These are phyloP conservation scores for Oplegnathus fasciatus DNA, from an alignment of 2,113 vertebrate species.

Conservation along the genomic window DNA sequence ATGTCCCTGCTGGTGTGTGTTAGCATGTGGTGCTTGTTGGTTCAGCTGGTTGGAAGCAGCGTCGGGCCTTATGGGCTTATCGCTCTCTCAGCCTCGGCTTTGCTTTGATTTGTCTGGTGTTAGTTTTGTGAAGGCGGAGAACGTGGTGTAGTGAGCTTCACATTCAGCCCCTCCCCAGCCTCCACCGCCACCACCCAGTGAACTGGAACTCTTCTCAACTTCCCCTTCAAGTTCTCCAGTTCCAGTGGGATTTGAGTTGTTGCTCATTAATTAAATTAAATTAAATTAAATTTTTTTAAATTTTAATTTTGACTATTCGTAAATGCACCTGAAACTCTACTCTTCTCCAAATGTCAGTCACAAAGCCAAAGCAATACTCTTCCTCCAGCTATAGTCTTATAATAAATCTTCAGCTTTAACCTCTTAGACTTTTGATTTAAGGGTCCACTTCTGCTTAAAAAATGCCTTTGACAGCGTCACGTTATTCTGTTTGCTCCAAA, in stretches of 20 bases:
- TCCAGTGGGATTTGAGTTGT: slow-evolving; percentile 10
- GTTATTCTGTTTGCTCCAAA: not conserved
- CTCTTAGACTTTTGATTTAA: not conserved
- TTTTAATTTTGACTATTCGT: not conserved
- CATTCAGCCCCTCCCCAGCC: slow-evolving; percentile 5
- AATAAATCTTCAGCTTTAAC: not conserved
- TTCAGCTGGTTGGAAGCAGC: slow-evolving; percentile 18
- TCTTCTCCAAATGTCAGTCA: too few species aligned
- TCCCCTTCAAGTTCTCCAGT: not conserved
- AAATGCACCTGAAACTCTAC: too few species aligned
- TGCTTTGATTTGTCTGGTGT: not conserved
- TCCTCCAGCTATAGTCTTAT: not conserved
- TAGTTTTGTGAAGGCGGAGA: slow-evolving; percentile 12
- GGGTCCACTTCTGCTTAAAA: not conserved
- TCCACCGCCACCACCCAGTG: not conserved
- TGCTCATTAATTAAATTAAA: slow-evolving; percentile 28
- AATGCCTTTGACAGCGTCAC: too few species aligned
- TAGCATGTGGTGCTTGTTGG: not conserved
- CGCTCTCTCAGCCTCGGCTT: slow-evolving; percentile 15
- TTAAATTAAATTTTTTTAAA: too few species aligned
- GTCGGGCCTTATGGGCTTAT: slow-evolving; percentile 1
- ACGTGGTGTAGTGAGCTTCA: not conserved
- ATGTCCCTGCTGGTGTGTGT: slow-evolving; percentile 25
- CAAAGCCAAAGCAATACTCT: not conserved
- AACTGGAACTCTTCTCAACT: not conserved